Conservation (phyloP, 2,797 vertebrate species). For the Nannoperca obscura region DNA sequence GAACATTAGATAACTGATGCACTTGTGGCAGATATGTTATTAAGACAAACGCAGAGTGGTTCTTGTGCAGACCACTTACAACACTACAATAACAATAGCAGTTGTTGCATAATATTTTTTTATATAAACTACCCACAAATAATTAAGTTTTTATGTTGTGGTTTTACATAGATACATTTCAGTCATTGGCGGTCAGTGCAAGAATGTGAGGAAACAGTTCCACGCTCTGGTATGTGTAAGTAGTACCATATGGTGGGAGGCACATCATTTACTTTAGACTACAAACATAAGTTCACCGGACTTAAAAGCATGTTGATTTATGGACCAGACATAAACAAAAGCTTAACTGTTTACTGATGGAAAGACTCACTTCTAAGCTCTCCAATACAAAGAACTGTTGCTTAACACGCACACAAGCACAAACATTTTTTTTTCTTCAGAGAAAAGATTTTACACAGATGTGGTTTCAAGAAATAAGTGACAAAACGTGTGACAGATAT, state of each 20-base stretch:
- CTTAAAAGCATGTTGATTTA: slow-evolving; percentile 49
- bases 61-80: neutral
- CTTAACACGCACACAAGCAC: neutral
- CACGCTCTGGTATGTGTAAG: slow-evolving; percentile 46
- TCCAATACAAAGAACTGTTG: neutral
- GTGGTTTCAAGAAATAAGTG: neutral
- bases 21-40: neutral
- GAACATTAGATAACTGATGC: neutral
- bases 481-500: neutral
- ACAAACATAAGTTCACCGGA: slow-evolving; percentile 31
- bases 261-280: slow-evolving; percentile 26
- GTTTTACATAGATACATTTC: slow-evolving; percentile 38
- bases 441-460: slow-evolving; percentile 16
- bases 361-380: neutral
- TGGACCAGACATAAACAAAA: slow-evolving; percentile 17
- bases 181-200: neutral
- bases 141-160: neutral
- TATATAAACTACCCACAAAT: neutral
- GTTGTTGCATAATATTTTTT: slow-evolving; percentile 1
- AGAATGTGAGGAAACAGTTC: slow-evolving; percentile 44
- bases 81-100: neutral
- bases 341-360: slow-evolving; percentile 31
- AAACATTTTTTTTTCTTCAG: neutral
- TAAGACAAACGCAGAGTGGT: neutral
- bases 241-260: slow-evolving; percentile 58